phyloP scores from a whole-genome alignment of 1,140 invertebrate species.

The Pomacea maculata region DNA sequence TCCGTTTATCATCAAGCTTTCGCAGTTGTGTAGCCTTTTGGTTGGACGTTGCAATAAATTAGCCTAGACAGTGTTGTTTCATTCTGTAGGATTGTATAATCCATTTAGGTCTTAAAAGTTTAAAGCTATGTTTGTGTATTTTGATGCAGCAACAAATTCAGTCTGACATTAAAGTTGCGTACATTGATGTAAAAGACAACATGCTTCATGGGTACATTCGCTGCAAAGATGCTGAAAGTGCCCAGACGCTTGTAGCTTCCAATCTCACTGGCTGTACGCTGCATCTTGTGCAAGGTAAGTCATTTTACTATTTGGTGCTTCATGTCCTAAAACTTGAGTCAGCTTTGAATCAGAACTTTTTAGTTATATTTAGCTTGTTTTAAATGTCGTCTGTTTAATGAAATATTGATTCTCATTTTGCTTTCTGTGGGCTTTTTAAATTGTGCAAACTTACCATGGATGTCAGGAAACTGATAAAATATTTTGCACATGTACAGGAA shows the following conservation, averaged over 20 bases:
- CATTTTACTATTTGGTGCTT: not conserved
- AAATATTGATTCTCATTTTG: not conserved
- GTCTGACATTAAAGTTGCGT: slow-evolving; percentile 44
- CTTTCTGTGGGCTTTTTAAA: too few species aligned
- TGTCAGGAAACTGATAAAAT: too few species aligned
- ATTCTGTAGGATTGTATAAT: too few species aligned
- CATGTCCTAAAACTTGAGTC: not conserved
- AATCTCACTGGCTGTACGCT: slow-evolving; percentile 30
- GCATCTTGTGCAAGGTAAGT: slow-evolving; percentile 45
- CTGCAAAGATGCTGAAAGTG: slow-evolving; percentile 51
- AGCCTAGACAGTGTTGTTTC: too few species aligned
- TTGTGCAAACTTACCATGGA: too few species aligned
- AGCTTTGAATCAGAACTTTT: not conserved
- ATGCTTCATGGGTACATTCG: slow-evolving; percentile 46
- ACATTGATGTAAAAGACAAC: slow-evolving; percentile 56
- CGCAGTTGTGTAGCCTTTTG: too few species aligned
- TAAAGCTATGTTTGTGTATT: not conserved
- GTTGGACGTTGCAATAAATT: too few species aligned
- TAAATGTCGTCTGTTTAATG: not conserved
- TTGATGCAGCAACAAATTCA: slow-evolving; percentile 42
- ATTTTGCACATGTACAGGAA: too few species aligned
- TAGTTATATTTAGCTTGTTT: not conserved
- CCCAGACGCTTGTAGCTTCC: slow-evolving; percentile 33
- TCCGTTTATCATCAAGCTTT: too few species aligned
- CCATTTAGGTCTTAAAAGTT: too few species aligned